Evolutionary conservation across 2,888 invertebrate genomes (phyloP).

Genomic region (Melanostoma scalare): DNA sequence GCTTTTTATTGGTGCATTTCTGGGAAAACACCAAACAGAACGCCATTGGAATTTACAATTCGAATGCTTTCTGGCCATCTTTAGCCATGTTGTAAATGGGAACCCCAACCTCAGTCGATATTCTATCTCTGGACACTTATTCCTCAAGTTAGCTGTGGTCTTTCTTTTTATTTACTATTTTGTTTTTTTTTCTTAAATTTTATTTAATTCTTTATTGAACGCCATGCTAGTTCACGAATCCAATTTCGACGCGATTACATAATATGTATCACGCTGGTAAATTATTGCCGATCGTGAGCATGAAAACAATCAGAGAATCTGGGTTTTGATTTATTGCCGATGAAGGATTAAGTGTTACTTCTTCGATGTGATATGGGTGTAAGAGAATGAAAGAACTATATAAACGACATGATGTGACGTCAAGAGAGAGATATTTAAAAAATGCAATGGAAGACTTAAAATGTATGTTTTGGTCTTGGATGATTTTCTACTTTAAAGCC

Average conservation of each 20-base stretch:
- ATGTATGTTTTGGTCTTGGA: no score
- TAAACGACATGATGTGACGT: no score
- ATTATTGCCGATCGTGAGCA: slow-evolving; percentile 71
- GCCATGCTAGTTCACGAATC: slow-evolving; percentile 62
- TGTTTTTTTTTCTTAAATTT: slow-evolving; percentile 10
- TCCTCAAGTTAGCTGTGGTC: slow-evolving; percentile 37
- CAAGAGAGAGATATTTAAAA: no score
- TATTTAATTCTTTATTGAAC: slow-evolving; percentile 33
- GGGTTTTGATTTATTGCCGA: slow-evolving; percentile 62
- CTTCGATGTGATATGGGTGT: slow-evolving; percentile 32
- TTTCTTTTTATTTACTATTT: slow-evolving; percentile 34
- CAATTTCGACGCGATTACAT: slow-evolving; percentile 71
- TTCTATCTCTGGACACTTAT: slow-evolving; percentile 22
- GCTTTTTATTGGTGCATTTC: slow-evolving; percentile 71
- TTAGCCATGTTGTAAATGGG: slow-evolving; percentile 6
- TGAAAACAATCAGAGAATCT: slow-evolving; percentile 65
- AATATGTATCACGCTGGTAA: slow-evolving; percentile 70
- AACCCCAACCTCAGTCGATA: neutral
- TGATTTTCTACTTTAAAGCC: no score
- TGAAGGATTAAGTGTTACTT: slow-evolving; percentile 56
- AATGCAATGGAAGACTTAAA: no score
- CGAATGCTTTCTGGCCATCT: slow-evolving; percentile 26
- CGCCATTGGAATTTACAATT: slow-evolving; percentile 58
- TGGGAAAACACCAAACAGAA: slow-evolving; percentile 57
- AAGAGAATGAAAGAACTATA: no score